phyloP scores from a whole-genome alignment of 2,113 vertebrate species.

The Nesogale talazaci region DNA sequence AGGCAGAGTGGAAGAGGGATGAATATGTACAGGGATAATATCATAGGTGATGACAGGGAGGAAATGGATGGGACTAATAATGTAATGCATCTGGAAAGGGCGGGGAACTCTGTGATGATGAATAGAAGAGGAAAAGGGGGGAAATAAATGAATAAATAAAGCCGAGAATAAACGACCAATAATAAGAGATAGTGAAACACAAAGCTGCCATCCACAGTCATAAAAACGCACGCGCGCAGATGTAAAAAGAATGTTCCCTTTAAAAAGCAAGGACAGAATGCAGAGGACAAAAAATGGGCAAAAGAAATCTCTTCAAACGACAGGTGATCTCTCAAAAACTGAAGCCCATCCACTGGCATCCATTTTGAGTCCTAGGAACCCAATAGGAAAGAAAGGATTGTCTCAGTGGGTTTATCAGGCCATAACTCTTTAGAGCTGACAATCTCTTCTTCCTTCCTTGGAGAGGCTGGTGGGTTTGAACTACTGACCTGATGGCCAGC shows the following conservation, averaged over 20 bases:
- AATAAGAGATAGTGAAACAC: conserved; percentile 41
- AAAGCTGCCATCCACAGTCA: conserved; percentile 32
- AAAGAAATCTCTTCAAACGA: not conserved
- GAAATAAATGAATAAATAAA: conserved; percentile 74
- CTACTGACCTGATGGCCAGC: no score
- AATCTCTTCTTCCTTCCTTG: no score
- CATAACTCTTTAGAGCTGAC: no score
- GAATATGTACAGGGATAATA: conserved; percentile 54
- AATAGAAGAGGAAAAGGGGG: conserved; percentile 37
- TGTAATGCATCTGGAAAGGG: conserved; percentile 67
- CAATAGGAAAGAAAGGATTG: no score
- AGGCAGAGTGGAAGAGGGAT: conserved; percentile 37
- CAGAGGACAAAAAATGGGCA: not conserved
- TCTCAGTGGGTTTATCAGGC: no score
- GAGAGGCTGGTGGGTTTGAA: no score
- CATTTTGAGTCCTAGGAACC: no score
- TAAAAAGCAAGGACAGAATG: not conserved
- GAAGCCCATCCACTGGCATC: no score
- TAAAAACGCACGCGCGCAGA: not conserved
- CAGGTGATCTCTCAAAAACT: not conserved
- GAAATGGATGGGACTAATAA: conserved; percentile 79
- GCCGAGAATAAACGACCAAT: conserved; percentile 61
- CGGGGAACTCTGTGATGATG: conserved; percentile 23
- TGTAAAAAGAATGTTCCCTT: not conserved
- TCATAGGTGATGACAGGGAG: conserved; percentile 61